These are phyloP conservation scores for Promerops cafer DNA, from an alignment of 2,113 vertebrate genomes.

Conservation along the genomic window DNA sequence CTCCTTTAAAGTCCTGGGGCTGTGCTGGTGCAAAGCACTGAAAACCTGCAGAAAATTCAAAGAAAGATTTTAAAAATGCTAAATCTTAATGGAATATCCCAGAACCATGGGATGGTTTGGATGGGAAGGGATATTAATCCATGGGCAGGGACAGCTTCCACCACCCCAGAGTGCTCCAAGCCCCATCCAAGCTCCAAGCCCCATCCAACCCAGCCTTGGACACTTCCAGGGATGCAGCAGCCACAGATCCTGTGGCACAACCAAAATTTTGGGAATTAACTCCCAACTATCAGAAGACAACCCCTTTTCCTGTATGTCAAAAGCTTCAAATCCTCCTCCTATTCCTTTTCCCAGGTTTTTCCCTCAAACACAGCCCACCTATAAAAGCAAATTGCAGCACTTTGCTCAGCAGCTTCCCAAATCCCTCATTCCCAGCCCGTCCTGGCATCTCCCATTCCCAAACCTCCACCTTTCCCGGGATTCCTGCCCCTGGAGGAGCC, in stretches of 20 bases:
- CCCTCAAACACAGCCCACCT: neutral
- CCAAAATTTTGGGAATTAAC: neutral
- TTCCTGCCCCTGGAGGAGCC: neutral
- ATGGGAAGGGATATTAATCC: neutral
- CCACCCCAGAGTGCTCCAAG: neutral
- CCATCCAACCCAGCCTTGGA: neutral
- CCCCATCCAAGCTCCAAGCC: neutral
- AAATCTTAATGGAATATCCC: accelerated
- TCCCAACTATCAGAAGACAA: accelerated
- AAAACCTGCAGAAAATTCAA: neutral
- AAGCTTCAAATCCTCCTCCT: neutral
- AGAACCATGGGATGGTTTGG: neutral
- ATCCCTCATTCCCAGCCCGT: neutral
- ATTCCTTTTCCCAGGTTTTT: accelerated
- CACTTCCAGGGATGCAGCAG: neutral
- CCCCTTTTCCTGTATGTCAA: accelerated
- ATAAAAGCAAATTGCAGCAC: accelerated
- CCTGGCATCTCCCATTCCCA: neutral
- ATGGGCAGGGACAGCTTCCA: neutral
- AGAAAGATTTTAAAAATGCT: accelerated
- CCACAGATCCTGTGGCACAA: neutral
- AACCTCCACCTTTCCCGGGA: neutral
- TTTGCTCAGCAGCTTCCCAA: accelerated
- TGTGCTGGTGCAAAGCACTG: neutral
- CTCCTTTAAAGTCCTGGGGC: neutral